Base-by-base conservation (phyloP, 2,888 invertebrate species). In the Nemotelus pantherinus region DNA sequence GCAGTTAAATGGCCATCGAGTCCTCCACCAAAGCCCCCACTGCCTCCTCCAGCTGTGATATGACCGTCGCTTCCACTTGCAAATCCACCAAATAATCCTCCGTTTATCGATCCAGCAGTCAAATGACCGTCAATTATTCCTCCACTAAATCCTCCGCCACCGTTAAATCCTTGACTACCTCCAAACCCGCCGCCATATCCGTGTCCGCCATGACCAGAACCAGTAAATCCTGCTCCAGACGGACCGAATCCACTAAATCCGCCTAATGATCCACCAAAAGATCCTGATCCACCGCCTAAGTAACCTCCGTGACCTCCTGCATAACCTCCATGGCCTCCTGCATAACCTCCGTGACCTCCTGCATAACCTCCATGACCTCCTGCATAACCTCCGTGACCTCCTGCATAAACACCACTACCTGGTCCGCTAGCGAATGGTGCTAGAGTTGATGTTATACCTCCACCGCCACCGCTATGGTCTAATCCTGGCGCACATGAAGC, bases 401-500 rank as follows among this genome's bases (percentile, higher is more conserved):
- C 39, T 7, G 4, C 3, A 3, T 39, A 5, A 9, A n/a, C 0
- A 9, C 60, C 60, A 60, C 63, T 48, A 10, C 57, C 45, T 45
- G 57, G 71, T 45, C 47, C 45, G n/a, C 67, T 39, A 25, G 48
- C 25, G 63, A 41, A 63, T 4, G 57, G 4, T 57, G 57, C 57
- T 10, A 25, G 2, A 4, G 57, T 3, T 4, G 57, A 3, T 9
- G 57, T 57, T 9, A 25, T 25, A 10, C 25, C n/a, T 3, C 57
- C 63, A 3, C 63, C 43, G 2, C 45, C 41, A n/a, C 44, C 47
- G 50, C 68, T 53, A 45, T 72, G 58, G 4, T 58, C 65, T n/a
- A 50, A 6, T 68, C 68, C 68, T 3, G 68, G 68, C 2, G 68
- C 74, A 39, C 60, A 60, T 2, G 74, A 74, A 3, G 48, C 74